Conservation (phyloP, 2,113 vertebrate species). For the Nettapus auritus region DNA sequence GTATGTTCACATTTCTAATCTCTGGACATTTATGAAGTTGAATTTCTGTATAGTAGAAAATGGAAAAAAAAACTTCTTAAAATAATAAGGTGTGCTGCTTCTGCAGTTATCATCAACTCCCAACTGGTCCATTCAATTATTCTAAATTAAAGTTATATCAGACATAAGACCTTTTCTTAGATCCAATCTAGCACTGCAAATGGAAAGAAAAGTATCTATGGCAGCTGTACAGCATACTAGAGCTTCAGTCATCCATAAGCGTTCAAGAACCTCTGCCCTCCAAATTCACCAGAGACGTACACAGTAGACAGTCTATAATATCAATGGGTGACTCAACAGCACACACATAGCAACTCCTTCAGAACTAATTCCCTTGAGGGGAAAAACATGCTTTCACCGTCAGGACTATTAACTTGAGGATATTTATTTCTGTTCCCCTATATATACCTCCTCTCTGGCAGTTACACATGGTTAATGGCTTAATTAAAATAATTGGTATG, state of each 20-base stretch:
- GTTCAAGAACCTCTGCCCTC: neutral
- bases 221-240: neutral
- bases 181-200: neutral
- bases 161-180: neutral
- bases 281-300: neutral
- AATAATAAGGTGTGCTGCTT: neutral
- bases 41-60: neutral
- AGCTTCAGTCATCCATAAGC: neutral
- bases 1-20: neutral
- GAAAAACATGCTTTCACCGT: neutral
- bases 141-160: neutral
- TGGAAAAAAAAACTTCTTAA: neutral
- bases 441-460: conserved; percentile 14
- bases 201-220: neutral
- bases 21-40: neutral
- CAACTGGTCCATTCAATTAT: neutral
- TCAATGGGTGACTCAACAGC: neutral
- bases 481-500: conserved; percentile 57
- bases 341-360: neutral
- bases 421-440: neutral
- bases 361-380: neutral
- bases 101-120: neutral
- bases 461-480: conserved; percentile 16
- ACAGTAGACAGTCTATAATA: neutral
- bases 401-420: neutral